These are phyloP conservation scores for Cyprinodon tularosa DNA, from an alignment of 2,113 vertebrate genomes.

Conservation along the genomic window DNA sequence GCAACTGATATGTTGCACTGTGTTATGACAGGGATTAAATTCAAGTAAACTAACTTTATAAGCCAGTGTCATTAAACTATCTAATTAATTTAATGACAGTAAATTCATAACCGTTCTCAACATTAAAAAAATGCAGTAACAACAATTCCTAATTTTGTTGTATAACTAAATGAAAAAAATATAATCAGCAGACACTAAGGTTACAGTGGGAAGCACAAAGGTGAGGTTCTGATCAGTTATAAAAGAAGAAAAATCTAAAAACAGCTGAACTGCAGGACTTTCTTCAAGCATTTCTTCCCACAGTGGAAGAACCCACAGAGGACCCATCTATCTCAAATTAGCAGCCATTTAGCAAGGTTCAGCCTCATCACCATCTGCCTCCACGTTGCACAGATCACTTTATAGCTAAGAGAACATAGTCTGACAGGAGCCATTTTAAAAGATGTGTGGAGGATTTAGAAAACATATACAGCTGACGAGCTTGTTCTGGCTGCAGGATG, in stretches of 20 bases:
- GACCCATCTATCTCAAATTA: conserved; percentile 48
- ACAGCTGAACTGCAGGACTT: conserved; percentile 29
- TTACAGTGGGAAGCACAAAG: neutral
- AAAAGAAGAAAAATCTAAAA: conserved; percentile 44
- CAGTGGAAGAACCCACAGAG: conserved; percentile 52
- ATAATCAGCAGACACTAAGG: neutral
- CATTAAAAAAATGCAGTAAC: neutral
- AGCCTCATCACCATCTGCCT: conserved; percentile 70
- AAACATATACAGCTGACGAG: conserved; percentile 19
- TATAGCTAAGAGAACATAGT: conserved; percentile 43
- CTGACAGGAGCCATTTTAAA: conserved; percentile 16
- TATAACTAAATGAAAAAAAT: neutral
- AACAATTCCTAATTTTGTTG: neutral
- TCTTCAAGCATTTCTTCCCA: conserved; percentile 69
- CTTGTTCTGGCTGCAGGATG: conserved; percentile 23
- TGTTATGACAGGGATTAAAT: conserved; percentile 8
- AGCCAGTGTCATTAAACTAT: neutral
- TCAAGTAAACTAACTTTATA: neutral
- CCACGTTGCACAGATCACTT: conserved; percentile 53
- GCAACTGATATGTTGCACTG: neutral
- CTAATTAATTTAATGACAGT: neutral
- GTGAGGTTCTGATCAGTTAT: conserved; percentile 2
- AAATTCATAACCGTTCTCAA: neutral
- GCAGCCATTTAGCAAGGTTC: conserved; percentile 45
- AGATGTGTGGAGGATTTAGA: conserved; percentile 30